phyloP scores from a whole-genome alignment of 2,797 vertebrate genomes.

The Hippoglossus hippoglossus region DNA sequence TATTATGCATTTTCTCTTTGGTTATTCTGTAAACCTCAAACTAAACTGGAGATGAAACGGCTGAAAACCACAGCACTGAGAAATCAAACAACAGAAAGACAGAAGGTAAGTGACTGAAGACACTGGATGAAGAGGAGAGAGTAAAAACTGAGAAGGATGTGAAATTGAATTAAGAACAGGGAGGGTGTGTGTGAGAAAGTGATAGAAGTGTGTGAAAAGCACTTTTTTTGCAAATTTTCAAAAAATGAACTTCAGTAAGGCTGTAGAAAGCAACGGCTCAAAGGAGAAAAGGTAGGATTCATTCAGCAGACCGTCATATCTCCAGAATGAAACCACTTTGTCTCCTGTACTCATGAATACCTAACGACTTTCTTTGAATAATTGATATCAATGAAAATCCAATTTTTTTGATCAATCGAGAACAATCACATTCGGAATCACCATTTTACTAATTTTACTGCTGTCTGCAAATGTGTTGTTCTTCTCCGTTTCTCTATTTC shows the following conservation, averaged over 20 bases:
- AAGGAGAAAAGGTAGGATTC: not conserved
- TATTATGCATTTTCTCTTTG: not conserved
- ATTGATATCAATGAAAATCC: slow-evolving; percentile 41
- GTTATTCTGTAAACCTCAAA: slow-evolving; percentile 13
- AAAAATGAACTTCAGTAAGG: too few relatives aligned
- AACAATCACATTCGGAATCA: slow-evolving; percentile 42
- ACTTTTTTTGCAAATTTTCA: not conserved
- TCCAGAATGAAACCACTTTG: slow-evolving; percentile 48
- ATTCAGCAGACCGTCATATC: slow-evolving; percentile 31
- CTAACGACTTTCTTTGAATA: slow-evolving; percentile 42
- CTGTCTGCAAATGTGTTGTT: not conserved
- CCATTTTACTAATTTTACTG: slow-evolving; percentile 21
- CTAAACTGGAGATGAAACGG: slow-evolving; percentile 9
- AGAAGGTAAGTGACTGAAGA: not conserved
- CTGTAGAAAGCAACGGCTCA: not conserved
- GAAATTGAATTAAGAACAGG: not conserved
- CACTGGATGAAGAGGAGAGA: not conserved
- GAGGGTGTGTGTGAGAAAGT: not conserved
- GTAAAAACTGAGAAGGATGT: not conserved
- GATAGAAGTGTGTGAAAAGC: not conserved
- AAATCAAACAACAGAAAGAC: too few relatives aligned
- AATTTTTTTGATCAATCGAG: slow-evolving; percentile 52
- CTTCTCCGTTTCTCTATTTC: slow-evolving; percentile 3
- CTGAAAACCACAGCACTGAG: not conserved
- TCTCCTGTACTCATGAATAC: slow-evolving; percentile 47